phyloP scores from a whole-genome alignment of 1,140 invertebrate species.

The Euschistus heros region DNA sequence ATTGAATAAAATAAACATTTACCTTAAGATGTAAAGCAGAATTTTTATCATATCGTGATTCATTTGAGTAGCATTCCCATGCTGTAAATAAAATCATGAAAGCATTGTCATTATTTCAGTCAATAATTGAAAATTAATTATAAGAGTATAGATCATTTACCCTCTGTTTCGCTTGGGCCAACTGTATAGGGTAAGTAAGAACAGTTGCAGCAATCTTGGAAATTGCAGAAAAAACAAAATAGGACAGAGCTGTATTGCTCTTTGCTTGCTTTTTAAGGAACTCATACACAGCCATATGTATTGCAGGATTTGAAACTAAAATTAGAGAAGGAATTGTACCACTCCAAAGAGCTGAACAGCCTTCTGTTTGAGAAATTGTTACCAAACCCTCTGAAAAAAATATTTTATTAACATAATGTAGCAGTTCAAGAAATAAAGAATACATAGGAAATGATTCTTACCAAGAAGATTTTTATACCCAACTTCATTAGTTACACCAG shows the following conservation, averaged over 20 bases:
- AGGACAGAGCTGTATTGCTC: constrained; percentile 40
- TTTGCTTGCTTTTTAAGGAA: constrained; percentile 53
- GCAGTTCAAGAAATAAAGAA: background rate
- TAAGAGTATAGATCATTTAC: constrained; percentile 35
- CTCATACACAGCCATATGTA: constrained; percentile 88
- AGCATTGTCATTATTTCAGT: too few relatives aligned
- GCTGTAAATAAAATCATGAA: too few relatives aligned
- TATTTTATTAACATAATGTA: background rate
- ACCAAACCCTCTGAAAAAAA: constrained; percentile 39
- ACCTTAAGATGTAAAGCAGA: background rate
- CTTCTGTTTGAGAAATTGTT: constrained; percentile 39
- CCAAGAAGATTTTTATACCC: constrained; percentile 43
- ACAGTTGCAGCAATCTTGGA: constrained; percentile 73
- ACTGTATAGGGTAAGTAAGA: constrained; percentile 76
- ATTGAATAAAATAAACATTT: background rate
- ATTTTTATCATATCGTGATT: background rate
- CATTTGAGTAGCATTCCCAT: too few relatives aligned
- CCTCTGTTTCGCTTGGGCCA: constrained; percentile 73
- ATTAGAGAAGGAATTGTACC: constrained; percentile 72
- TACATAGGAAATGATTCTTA: constrained; percentile 30
- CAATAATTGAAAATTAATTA: too few relatives aligned
- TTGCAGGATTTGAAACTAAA: constrained; percentile 74
- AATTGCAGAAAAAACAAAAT: constrained; percentile 58
- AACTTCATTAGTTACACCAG: constrained; percentile 37
- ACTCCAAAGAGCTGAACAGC: constrained; percentile 55